These are phyloP conservation scores for Drosophila leonis DNA, from an alignment of 2,888 invertebrate genomes.

Conservation along the genomic window DNA sequence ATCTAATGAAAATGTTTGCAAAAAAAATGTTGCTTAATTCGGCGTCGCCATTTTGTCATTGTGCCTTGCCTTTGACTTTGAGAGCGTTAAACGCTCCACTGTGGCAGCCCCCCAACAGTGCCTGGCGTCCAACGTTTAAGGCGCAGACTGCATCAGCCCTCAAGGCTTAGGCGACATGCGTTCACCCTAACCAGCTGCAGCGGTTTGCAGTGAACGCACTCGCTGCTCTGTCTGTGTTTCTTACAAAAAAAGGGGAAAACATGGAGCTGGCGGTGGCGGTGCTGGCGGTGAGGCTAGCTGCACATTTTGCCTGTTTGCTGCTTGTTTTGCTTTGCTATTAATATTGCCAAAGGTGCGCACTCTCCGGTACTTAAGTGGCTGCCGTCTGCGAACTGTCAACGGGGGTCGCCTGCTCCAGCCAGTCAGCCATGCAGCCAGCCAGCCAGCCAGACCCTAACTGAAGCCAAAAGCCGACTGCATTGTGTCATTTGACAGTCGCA, in stretches of 20 bases:
- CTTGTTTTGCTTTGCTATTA: conserved; percentile 67
- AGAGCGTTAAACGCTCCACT: conserved; percentile 38
- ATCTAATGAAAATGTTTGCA: conserved; percentile 30
- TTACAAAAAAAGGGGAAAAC: neutral
- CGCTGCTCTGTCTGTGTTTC: conserved; percentile 23
- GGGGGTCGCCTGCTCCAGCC: conserved; percentile 50
- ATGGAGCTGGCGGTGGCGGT: neutral
- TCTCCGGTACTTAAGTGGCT: conserved; percentile 77
- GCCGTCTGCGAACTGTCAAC: conserved; percentile 80
- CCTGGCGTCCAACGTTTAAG: conserved; percentile 45
- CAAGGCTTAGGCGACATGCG: conserved; percentile 4
- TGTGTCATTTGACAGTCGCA: conserved; percentile 78
- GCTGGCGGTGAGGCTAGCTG: conserved; percentile 23
- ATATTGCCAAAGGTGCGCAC: conserved; percentile 81
- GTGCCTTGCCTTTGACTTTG: conserved; percentile 41
- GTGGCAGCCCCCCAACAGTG: neutral
- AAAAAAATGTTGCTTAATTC: conserved; percentile 36
- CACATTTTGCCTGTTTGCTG: conserved; percentile 56
- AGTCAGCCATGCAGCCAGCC: neutral
- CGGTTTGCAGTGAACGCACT: conserved; percentile 56
- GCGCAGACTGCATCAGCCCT: conserved; percentile 32
- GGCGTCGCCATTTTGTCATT: conserved; percentile 21
- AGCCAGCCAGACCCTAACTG: conserved; percentile 12
- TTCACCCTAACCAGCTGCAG: conserved; percentile 21
- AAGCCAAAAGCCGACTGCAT: conserved; percentile 44